Evolutionary conservation across 2,888 invertebrate genomes (phyloP).

Genomic region (Corbicula japonica): DNA sequence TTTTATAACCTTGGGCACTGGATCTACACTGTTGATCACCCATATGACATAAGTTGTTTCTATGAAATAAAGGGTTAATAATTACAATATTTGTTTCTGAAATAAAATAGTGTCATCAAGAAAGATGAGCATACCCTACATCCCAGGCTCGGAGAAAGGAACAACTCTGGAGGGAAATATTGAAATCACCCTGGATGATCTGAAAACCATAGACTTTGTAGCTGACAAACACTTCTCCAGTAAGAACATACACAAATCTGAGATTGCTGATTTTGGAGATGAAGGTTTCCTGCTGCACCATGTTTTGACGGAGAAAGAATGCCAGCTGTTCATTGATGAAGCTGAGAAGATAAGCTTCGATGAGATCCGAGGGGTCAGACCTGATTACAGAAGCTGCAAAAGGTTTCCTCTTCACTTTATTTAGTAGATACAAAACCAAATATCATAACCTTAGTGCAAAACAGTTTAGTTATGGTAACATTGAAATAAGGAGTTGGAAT

Average conservation of each 20-base stretch:
- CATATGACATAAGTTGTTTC: too few species aligned
- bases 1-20: too few species aligned
- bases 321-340: conserved; percentile 71
- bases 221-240: conserved; percentile 1
- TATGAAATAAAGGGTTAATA: too few species aligned
- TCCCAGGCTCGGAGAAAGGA: conserved; percentile 57
- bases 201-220: conserved; percentile 32
- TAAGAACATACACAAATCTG: conserved; percentile 46
- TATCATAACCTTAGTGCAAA: too few species aligned
- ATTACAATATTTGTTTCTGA: background rate
- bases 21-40: too few species aligned
- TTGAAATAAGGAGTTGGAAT: too few species aligned
- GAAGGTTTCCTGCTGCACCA: conserved; percentile 79
- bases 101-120: background rate
- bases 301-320: conserved; percentile 73
- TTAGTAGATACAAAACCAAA: too few species aligned
- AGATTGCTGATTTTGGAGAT: conserved; percentile 80
- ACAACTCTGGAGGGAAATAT: conserved; percentile 62
- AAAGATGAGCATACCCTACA: conserved; percentile 58
- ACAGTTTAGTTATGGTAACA: too few species aligned
- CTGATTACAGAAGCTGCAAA: conserved; percentile 76
- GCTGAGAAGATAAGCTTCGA: conserved; percentile 79
- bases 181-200: conserved; percentile 39
- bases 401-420: too few species aligned
- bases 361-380: conserved; percentile 68